Conservation (phyloP, 2,888 invertebrate genomes). For the Nebria brevicollis region DNA sequence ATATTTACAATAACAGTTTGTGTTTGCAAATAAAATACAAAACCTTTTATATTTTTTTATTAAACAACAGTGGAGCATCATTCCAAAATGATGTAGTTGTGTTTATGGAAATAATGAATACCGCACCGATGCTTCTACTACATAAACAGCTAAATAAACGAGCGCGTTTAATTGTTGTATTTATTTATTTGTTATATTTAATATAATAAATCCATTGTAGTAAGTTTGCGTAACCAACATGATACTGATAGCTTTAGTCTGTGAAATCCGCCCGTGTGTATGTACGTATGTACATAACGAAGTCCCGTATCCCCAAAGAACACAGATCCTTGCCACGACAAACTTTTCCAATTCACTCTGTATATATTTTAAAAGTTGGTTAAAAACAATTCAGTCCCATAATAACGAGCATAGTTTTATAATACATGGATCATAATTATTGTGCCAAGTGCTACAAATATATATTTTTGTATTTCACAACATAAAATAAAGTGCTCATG, state of each 20-base stretch:
- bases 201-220: background rate
- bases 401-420: background rate
- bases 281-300: background rate
- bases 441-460: too few species aligned
- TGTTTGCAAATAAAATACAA: too few species aligned
- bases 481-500: too few species aligned
- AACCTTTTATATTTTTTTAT: background rate
- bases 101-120: background rate
- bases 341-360: slow-evolving; percentile 43
- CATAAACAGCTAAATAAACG: background rate
- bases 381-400: slow-evolving; percentile 36
- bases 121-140: background rate
- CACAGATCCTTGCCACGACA: background rate
- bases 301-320: background rate
- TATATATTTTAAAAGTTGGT: slow-evolving; percentile 45
- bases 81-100: background rate
- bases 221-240: too few species aligned
- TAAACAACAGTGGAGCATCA: background rate
- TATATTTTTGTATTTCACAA: too few species aligned
- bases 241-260: too few species aligned
- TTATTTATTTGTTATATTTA: background rate
- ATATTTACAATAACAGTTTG: too few species aligned
- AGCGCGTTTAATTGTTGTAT: background rate
- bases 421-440: background rate
- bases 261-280: background rate